Conservation (phyloP, 1,140 invertebrate species). For the Philotrypesis tridentata region DNA sequence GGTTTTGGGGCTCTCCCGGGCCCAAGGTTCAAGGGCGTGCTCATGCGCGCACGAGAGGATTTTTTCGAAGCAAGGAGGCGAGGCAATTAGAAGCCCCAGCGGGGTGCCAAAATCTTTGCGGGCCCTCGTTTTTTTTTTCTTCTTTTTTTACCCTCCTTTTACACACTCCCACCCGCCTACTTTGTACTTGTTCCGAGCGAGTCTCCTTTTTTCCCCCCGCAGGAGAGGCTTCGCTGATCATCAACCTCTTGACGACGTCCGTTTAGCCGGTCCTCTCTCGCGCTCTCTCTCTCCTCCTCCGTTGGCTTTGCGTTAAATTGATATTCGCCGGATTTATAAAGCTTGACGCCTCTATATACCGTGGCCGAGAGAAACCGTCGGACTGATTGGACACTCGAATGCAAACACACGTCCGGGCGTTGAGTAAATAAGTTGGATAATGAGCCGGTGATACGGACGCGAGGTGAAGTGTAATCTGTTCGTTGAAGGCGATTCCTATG, state of each 20-base stretch:
- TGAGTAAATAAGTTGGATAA: background rate
- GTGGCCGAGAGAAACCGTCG: background rate
- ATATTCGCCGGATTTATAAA: background rate
- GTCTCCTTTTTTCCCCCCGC: conserved; percentile 7
- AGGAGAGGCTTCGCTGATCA: conserved; percentile 51
- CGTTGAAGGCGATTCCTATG: no score
- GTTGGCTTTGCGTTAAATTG: conserved; percentile 11
- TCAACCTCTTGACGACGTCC: conserved; percentile 19
- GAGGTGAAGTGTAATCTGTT: no score
- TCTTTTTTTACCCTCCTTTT: background rate
- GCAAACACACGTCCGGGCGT: background rate
- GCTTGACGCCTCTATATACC: background rate
- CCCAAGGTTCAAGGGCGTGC: conserved; percentile 66
- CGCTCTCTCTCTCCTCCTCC: no score
- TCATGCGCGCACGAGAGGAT: conserved; percentile 51
- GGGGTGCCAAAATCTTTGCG: conserved; percentile 70
- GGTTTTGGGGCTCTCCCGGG: conserved; percentile 60
- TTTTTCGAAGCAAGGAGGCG: conserved; percentile 64
- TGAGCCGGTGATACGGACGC: no score
- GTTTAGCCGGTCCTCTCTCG: background rate
- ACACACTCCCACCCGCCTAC: conserved; percentile 9
- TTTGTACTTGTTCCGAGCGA: conserved; percentile 23
- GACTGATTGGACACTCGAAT: background rate
- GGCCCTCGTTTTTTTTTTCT: conserved; percentile 52
- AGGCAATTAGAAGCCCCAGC: conserved; percentile 72